Base-by-base conservation (phyloP, 1,140 invertebrate genomes). In the Philaenus spumarius region DNA sequence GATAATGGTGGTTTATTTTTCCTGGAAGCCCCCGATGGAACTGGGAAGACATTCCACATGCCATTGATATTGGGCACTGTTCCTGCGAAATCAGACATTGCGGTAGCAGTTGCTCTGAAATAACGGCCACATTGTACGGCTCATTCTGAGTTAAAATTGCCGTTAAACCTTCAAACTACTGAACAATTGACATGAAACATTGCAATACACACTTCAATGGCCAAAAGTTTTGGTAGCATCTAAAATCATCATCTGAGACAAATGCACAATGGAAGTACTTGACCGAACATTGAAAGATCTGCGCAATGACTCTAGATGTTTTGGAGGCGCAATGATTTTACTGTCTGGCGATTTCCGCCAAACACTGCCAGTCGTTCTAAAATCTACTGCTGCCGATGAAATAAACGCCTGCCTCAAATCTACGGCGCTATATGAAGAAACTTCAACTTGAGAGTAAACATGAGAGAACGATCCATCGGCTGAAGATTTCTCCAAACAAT, bases 81-180 rank as follows among this genome's bases (percentile, higher is more conserved):
- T n/a, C n/a, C n/a, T n/a, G n/a, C n/a, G n/a, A n/a, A n/a, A n/a
- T n/a, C n/a, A n/a, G n/a, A 59, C 24, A 66, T 69, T 46, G 68
- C 68, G 23, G 34, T 76, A 22, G 68, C 71, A 15, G 60, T 73
- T 15, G 76, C 75, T 68, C 35, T 63, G 77, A 2, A 64, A 77
- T 30, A 56, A 69, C 58, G 71, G 71, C n/a, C n/a, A 61, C 78
- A 77, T 23, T 59, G 70, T 66, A 82, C 75, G 30, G 72, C 72
- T 55, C 75, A 80, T 71, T 55, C 75, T 80, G 70, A 69, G 39
- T 74, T 81, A 24, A 77, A 77, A 64, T 59, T 77, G n/a, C 69
- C 73, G 48, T 58, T 70, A 17, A 68, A 62, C 35, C 39, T 75
- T 12, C 56, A 64, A 24, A 46, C 15, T 14, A 34, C 19, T 55